Evolutionary conservation across 2,797 vertebrate genomes (phyloP).

Genomic region (Natrix natrix): DNA sequence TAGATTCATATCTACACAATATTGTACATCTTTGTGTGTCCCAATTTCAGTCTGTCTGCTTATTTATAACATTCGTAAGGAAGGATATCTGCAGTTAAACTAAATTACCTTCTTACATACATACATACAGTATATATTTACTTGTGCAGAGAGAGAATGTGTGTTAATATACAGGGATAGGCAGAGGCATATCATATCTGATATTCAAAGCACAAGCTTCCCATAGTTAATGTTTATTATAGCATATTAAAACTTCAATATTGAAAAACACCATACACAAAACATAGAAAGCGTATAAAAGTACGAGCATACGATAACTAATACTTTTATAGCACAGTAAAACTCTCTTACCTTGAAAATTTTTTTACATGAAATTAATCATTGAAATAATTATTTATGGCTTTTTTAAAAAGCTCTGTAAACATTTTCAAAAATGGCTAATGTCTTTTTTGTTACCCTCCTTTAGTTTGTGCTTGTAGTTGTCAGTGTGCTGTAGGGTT

Average conservation of each 20-base stretch:
- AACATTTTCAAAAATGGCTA: neutral
- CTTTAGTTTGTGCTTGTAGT: neutral
- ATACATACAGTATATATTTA: neutral
- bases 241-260: neutral
- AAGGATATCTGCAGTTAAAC: neutral
- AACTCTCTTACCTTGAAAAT: neutral
- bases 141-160: neutral
- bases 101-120: neutral
- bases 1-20: neutral
- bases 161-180: neutral
- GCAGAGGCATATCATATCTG: neutral
- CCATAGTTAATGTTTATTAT: neutral
- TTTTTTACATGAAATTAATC: neutral
- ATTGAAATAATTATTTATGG: neutral
- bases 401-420: neutral
- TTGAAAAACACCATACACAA: neutral
- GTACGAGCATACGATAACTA: neutral
- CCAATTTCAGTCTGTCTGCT: neutral
- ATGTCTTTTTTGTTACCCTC: neutral
- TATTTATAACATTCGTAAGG: neutral
- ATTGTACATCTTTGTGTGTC: neutral
- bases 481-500: neutral
- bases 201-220: neutral
- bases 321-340: neutral
- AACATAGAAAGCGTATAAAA: neutral